phyloP scores from a whole-genome alignment of 2,797 vertebrate species.

The Lacerta bilineata region DNA sequence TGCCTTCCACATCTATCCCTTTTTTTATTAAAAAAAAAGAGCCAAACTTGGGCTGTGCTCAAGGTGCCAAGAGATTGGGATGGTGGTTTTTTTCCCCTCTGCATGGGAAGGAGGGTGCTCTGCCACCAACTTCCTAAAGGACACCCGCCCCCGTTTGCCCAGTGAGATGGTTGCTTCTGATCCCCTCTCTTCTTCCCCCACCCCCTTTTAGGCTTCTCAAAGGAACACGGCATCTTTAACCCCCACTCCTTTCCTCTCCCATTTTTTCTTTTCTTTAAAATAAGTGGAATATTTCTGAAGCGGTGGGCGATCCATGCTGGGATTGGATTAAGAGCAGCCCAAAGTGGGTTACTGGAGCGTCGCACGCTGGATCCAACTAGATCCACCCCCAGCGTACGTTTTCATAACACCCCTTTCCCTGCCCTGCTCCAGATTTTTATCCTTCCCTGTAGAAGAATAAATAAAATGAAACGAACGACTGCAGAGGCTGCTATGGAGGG shows the following conservation, averaged over 20 bases:
- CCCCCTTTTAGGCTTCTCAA: constrained; percentile 18
- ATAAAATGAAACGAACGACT: background rate
- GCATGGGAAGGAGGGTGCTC: too few relatives aligned
- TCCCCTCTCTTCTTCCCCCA: background rate
- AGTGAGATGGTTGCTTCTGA: too few relatives aligned
- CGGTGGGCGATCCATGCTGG: constrained; percentile 38
- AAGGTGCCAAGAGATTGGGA: too few relatives aligned
- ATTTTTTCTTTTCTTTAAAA: background rate
- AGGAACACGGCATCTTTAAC: background rate
- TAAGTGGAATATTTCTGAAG: constrained; percentile 42
- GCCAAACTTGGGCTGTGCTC: too few relatives aligned
- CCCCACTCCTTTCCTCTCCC: too few relatives aligned
- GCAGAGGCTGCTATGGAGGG: too few relatives aligned
- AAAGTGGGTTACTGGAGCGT: constrained; percentile 29
- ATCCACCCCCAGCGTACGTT: fast-evolving
- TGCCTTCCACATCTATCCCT: too few relatives aligned
- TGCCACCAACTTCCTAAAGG: too few relatives aligned
- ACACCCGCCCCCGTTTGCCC: too few relatives aligned
- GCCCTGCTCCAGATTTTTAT: constrained; percentile 32
- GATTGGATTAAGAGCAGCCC: constrained; percentile 44
- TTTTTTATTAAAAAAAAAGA: too few relatives aligned
- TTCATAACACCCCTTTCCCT: constrained; percentile 33
- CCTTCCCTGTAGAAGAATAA: background rate
- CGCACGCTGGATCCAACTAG: background rate
- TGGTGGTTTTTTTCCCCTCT: too few relatives aligned